Conservation (phyloP, 1,140 invertebrate genomes). For the Luehdorfia chinensis region DNA sequence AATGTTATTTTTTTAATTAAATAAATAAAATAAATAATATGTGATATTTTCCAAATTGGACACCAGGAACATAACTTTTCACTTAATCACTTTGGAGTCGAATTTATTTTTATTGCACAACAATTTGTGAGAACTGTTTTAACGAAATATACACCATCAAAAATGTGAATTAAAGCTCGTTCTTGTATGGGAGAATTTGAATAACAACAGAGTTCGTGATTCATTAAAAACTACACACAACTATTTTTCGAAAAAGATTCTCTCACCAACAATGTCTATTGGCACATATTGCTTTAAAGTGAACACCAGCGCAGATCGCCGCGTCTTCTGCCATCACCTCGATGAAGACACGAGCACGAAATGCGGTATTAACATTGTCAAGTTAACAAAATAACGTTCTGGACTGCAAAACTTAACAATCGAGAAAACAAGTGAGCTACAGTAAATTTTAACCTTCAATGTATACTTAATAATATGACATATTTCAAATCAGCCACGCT, state of each 20-base stretch:
- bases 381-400: slow-evolving; percentile 13
- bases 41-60: slow-evolving; percentile 4
- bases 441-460: slow-evolving; percentile 16
- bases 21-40: slow-evolving; percentile 17
- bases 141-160: not conserved
- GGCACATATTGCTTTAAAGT: slow-evolving; percentile 15
- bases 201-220: not conserved
- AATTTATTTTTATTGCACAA: slow-evolving; percentile 11
- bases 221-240: slow-evolving; percentile 15
- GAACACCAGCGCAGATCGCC: not conserved
- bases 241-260: slow-evolving; percentile 4
- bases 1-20: slow-evolving; percentile 7
- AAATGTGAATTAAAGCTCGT: slow-evolving; percentile 13
- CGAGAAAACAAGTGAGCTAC: slow-evolving; percentile 12
- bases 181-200: not conserved
- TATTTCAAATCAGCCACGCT: slow-evolving; percentile 6
- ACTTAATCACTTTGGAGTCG: slow-evolving; percentile 5
- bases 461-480: slow-evolving; percentile 9
- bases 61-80: slow-evolving; percentile 11
- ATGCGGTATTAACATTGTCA: not conserved
- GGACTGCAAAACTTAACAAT: slow-evolving; percentile 17
- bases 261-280: slow-evolving; percentile 9
- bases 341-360: not conserved
- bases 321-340: too few relatives aligned
- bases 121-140: slow-evolving; percentile 2